Evolutionary conservation across 2,113 vertebrate genomes (phyloP).

Genomic region (Cromileptes altivelis): DNA sequence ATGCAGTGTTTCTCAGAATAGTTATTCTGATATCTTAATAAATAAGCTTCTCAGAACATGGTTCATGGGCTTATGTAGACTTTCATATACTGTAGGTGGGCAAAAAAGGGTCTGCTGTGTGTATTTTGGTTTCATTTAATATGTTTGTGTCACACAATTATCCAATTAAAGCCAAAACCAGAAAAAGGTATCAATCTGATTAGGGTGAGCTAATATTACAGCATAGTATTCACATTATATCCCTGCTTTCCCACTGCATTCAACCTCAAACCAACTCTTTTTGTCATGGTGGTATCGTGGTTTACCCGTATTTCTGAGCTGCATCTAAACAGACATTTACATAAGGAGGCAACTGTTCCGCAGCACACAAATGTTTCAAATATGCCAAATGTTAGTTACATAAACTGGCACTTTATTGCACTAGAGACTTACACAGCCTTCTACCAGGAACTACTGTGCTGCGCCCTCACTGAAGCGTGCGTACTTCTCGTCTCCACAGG

Average conservation of each 20-base stretch:
- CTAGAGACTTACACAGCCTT: not conserved
- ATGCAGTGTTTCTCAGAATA: too few species aligned
- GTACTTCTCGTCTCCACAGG: conserved; percentile 4
- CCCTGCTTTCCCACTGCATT: not conserved
- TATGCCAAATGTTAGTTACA: not conserved
- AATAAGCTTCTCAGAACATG: too few species aligned
- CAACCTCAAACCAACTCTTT: not conserved
- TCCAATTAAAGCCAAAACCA: not conserved
- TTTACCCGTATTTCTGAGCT: not conserved
- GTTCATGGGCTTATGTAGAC: too few species aligned
- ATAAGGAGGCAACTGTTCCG: not conserved
- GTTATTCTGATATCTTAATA: too few species aligned
- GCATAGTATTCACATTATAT: not conserved
- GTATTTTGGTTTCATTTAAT: not conserved
- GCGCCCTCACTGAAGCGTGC: not conserved
- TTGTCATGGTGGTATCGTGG: not conserved
- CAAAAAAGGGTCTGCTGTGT: not conserved
- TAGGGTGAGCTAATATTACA: not conserved
- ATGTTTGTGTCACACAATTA: too few species aligned
- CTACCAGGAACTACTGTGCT: not conserved
- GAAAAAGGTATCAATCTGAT: not conserved
- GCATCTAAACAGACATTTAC: not conserved
- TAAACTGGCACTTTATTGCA: not conserved
- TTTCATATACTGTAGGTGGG: too few species aligned
- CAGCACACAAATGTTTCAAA: not conserved